phyloP scores from a whole-genome alignment of 2,113 vertebrate genomes.

The Sceloporus tristichus region DNA sequence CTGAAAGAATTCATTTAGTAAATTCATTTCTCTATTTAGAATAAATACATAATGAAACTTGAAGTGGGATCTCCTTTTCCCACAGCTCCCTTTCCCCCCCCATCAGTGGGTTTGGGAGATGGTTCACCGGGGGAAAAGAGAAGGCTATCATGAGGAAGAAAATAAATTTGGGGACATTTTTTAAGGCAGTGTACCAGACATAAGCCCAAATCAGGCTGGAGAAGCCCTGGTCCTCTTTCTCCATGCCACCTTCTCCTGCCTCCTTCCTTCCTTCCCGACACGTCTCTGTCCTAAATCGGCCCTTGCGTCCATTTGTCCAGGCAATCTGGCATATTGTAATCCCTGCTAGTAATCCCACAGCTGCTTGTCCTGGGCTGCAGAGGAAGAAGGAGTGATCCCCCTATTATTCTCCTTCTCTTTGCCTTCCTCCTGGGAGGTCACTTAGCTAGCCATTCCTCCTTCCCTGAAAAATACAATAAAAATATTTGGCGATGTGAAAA shows the following conservation, averaged over 20 bases:
- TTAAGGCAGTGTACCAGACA: no score
- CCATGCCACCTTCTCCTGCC: background rate
- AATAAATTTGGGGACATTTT: background rate
- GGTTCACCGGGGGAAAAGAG: background rate
- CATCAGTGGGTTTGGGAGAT: no score
- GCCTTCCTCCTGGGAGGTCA: background rate
- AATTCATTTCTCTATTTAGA: no score
- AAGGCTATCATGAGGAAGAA: background rate
- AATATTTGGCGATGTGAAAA: background rate
- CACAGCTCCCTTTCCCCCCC: background rate
- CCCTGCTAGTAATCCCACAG: slow-evolving; percentile 8
- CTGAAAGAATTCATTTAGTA: no score
- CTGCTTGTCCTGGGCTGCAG: background rate
- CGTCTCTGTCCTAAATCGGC: slow-evolving; percentile 2
- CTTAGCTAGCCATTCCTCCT: background rate
- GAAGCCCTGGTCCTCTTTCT: background rate
- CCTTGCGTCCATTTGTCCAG: background rate
- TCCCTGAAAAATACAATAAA: background rate
- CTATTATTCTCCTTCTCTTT: slow-evolving; percentile 14
- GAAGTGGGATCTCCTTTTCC: background rate
- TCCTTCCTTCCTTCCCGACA: background rate
- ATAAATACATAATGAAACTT: background rate
- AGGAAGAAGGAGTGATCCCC: background rate
- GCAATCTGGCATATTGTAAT: slow-evolving; percentile 4
- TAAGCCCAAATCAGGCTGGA: background rate